Conservation (phyloP, 2,113 vertebrate species). For the Dissostichus mawsoni region DNA sequence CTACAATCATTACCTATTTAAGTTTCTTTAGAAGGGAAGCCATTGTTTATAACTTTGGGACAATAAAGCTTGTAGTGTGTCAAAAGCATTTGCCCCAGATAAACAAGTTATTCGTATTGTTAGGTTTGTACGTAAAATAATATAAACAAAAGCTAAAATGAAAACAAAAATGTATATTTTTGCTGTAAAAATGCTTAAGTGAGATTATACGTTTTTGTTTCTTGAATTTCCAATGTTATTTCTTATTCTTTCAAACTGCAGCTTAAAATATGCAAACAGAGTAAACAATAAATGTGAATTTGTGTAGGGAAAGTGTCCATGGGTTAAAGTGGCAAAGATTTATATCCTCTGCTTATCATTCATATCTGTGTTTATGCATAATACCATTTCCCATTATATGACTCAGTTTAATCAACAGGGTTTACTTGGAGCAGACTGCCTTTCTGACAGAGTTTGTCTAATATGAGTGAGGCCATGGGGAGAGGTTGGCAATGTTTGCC, state of each 20-base stretch:
- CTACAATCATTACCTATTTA: conserved; percentile 75
- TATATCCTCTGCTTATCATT: conserved; percentile 77
- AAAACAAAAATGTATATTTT: conserved; percentile 12
- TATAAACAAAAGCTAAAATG: not conserved
- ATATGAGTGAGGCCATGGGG: conserved; percentile 75
- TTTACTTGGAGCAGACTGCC: conserved; percentile 68
- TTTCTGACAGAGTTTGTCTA: conserved; percentile 78
- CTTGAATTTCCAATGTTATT: conserved; percentile 8
- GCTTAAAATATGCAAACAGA: conserved; percentile 27
- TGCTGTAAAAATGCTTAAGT: conserved; percentile 5
- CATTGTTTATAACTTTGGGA: conserved; percentile 68
- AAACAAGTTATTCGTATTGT: not conserved
- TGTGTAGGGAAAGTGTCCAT: conserved; percentile 22
- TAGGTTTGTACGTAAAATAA: not conserved
- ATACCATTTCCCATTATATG: conserved; percentile 71
- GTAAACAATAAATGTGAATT: conserved; percentile 31
- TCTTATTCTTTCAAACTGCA: conserved; percentile 6
- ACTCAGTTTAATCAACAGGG: conserved; percentile 71
- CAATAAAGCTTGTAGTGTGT: not conserved
- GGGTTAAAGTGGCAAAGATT: conserved; percentile 42
- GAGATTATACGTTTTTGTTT: conserved; percentile 11
- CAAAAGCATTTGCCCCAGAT: not conserved
- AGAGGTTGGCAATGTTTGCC: conserved; percentile 82
- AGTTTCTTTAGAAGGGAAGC: conserved; percentile 54
- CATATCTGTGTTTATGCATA: conserved; percentile 74